Base-by-base conservation (phyloP, 1,140 invertebrate genomes). In the Conus betulinus region DNA sequence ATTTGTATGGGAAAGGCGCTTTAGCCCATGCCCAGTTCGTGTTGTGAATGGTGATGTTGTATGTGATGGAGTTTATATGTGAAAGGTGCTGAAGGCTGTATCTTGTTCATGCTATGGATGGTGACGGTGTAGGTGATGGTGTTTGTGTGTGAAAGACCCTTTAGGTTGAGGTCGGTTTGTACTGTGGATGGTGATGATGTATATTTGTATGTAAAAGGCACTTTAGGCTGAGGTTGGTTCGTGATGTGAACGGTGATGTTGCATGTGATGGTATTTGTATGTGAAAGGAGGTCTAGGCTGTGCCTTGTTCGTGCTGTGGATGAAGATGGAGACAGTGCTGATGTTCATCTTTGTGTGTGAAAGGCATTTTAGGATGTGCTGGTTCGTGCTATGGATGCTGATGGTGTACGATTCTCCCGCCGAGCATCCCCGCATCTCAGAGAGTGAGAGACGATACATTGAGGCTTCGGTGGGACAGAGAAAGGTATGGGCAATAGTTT, bases 341-440 rank as follows among this genome's bases (percentile, higher is more conserved):
- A 8, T 60, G 57, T 11, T 60, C 8, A 8, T 60, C 8, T 60
- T 8, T 60, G 57, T 60, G 15, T 87, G 60, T 85, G 63, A 13
- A 86, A 93, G 91, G 92, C 79, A 53, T 81, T 51, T 25, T 91
- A n/a, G 92, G 91, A 15, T 89, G 89, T 67, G 25, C 93, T 93
- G 93, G 92, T 92, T 91, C 71, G 63, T 92, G 7, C 53, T 86
- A 5, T 93, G 92, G 91, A 88, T 91, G 85, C 71, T 91, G 52
- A 13, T 93, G 53, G 88, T 90, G 4, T 87, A 90, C 63, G 89
- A 91, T 71, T 90, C 87, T 8, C 93, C 93, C 5, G 82, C 88
- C 52, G 52, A 90, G 5, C 92, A 93, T 85, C 92, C 91, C 23
- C 85, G 91, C 17, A 93, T 93, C 55, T 82, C 89, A 23, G 79